phyloP scores from a whole-genome alignment of 2,797 vertebrate species.

The Sibirionetta formosa region DNA sequence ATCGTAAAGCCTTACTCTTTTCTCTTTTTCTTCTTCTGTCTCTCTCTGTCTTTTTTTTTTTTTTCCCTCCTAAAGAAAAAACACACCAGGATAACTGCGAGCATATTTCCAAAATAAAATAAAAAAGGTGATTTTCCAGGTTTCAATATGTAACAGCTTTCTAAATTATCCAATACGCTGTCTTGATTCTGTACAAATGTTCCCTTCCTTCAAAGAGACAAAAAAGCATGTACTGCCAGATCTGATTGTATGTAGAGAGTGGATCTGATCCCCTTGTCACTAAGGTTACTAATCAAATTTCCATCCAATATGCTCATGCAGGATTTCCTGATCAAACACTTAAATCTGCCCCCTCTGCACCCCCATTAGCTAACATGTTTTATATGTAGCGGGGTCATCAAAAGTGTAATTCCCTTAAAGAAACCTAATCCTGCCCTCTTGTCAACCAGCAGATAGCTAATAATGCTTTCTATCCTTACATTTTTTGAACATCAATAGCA shows the following conservation, averaged over 20 bases:
- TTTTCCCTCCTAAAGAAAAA: background rate
- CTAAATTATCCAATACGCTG: constrained; percentile 80
- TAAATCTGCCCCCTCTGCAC: constrained; percentile 86
- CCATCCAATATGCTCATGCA: constrained; percentile 91
- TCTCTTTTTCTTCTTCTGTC: background rate
- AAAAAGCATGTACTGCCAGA: constrained; percentile 88
- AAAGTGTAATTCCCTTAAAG: constrained; percentile 93
- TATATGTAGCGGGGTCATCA: constrained; percentile 93
- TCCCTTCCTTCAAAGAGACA: constrained; percentile 85
- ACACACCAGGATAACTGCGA: constrained; percentile 78
- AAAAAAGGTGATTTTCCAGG: constrained; percentile 81
- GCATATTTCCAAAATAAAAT: constrained; percentile 82
- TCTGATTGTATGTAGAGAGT: constrained; percentile 87
- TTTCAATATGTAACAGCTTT: constrained; percentile 83
- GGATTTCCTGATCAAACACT: constrained; percentile 95
- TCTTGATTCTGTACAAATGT: constrained; percentile 88
- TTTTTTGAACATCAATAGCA: constrained; percentile 77
- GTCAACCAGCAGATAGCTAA: constrained; percentile 85
- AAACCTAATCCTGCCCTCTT: constrained; percentile 92
- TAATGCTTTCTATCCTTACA: constrained; percentile 71
- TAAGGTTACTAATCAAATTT: constrained; percentile 97
- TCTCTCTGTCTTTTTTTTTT: background rate
- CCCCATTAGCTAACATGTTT: constrained; percentile 95
- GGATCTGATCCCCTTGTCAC: constrained; percentile 91
- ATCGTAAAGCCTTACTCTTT: background rate